Conservation (phyloP, 2,797 vertebrate genomes). For the Aulostomus chinensis region DNA sequence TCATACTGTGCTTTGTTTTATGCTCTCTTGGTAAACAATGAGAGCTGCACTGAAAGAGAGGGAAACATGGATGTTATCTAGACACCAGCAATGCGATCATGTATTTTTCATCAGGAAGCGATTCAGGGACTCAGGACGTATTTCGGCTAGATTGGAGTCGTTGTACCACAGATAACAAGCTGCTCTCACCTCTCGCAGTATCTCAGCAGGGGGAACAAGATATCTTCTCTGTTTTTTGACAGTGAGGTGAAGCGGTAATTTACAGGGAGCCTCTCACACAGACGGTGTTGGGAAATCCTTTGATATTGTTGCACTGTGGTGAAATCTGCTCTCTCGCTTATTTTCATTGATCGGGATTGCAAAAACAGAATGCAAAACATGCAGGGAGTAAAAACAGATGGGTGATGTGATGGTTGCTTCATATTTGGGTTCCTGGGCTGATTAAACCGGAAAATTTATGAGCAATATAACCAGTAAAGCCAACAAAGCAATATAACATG, state of each 20-base stretch:
- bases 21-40: conserved; percentile 59
- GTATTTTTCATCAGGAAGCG: conserved; percentile 41
- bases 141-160: conserved; percentile 32
- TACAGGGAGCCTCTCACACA: conserved; percentile 35
- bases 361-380: conserved; percentile 22
- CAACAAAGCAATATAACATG: too few species aligned
- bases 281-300: conserved; percentile 36
- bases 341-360: conserved; percentile 33
- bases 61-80: conserved; percentile 47
- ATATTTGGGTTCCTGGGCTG: too few species aligned
- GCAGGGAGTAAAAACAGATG: neutral
- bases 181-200: conserved; percentile 18
- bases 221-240: conserved; percentile 38
- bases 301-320: conserved; percentile 24
- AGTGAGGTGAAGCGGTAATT: conserved; percentile 47
- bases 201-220: conserved; percentile 32
- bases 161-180: conserved; percentile 54
- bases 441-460: too few species aligned
- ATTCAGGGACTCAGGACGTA: conserved; percentile 18
- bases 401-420: too few species aligned
- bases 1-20: conserved; percentile 64
- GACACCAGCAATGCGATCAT: conserved; percentile 29
- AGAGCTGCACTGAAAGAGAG: conserved; percentile 29
- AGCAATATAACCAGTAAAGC: too few species aligned
- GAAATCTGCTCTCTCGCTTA: conserved; percentile 34